A percentile compares a stretch with the other conserved stretches of the same genome.
phyloP scores from a whole-genome alignment of 92 coral and sea anemone genomes.

The Siderastrea radians region DNA sequence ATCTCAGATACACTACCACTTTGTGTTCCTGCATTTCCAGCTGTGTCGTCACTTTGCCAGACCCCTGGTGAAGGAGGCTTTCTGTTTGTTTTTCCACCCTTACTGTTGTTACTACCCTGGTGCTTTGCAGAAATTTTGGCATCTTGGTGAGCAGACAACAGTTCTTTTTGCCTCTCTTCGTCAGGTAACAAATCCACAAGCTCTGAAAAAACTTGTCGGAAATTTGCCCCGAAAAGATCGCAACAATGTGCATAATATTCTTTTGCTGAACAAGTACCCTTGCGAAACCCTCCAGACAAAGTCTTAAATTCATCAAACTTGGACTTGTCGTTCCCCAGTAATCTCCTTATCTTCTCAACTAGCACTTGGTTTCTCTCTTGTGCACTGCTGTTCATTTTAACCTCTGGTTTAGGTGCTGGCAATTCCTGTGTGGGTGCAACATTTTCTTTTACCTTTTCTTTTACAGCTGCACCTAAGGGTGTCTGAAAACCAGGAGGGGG shows the following conservation, averaged over 20 bases:
- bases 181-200: constrained; percentile 94
- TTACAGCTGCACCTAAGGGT: neutral
- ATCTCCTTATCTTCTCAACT: constrained; percentile 72
- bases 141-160: constrained; percentile 84
- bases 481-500: constrained; percentile 52
- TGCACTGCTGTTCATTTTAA: constrained; percentile 23
- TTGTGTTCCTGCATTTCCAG: constrained; percentile 40
- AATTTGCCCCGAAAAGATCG: constrained; percentile 74
- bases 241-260: constrained; percentile 85
- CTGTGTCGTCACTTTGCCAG: constrained; percentile 41
- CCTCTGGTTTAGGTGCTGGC: constrained; percentile 37
- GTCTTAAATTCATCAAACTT: constrained; percentile 86
- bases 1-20: constrained; percentile 31
- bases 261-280: constrained; percentile 79
- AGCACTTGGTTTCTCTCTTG: constrained; percentile 84
- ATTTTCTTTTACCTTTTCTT: constrained; percentile 42
- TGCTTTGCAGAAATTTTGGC: constrained; percentile 77
- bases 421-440: neutral
- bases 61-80: constrained; percentile 18
- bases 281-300: constrained; percentile 89
- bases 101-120: constrained; percentile 30
- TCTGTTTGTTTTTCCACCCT: neutral
- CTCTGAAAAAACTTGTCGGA: constrained; percentile 76
- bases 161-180: constrained; percentile 73
- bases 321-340: constrained; percentile 68